phyloP scores from a whole-genome alignment of 2,113 vertebrate genomes.

The Neotoma lepida region DNA sequence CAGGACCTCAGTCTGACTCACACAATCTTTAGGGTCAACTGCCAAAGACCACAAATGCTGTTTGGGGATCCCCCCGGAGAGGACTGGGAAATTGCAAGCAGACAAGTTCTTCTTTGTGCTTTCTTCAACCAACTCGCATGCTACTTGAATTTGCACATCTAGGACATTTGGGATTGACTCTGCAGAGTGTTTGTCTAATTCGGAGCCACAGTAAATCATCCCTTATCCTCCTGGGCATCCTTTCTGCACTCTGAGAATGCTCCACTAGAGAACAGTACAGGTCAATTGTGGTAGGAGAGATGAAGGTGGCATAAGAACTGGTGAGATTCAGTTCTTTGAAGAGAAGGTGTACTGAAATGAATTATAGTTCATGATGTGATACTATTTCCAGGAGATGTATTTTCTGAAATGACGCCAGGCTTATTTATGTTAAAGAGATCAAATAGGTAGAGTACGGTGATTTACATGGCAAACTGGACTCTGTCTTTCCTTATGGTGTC shows the following conservation, averaged over 20 bases:
- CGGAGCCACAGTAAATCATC: neutral
- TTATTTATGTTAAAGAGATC: neutral
- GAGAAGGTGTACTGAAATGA: neutral
- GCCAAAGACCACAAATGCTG: neutral
- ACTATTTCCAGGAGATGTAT: neutral
- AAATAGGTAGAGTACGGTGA: neutral
- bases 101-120: neutral
- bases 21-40: neutral
- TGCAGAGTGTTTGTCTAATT: neutral
- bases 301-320: neutral
- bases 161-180: accelerated
- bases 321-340: conserved; percentile 14
- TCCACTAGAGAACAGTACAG: no score
- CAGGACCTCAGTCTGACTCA: neutral
- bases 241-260: neutral
- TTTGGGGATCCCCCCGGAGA: neutral
- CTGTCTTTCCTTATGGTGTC: neutral
- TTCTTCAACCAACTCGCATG: neutral
- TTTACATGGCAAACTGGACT: neutral
- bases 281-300: neutral
- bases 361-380: conserved; percentile 6
- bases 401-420: neutral
- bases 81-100: neutral
- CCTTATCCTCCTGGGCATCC: neutral
- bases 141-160: neutral